These are phyloP conservation scores for Drosophila neonasuta DNA, from an alignment of 2,888 invertebrate genomes.

Conservation along the genomic window DNA sequence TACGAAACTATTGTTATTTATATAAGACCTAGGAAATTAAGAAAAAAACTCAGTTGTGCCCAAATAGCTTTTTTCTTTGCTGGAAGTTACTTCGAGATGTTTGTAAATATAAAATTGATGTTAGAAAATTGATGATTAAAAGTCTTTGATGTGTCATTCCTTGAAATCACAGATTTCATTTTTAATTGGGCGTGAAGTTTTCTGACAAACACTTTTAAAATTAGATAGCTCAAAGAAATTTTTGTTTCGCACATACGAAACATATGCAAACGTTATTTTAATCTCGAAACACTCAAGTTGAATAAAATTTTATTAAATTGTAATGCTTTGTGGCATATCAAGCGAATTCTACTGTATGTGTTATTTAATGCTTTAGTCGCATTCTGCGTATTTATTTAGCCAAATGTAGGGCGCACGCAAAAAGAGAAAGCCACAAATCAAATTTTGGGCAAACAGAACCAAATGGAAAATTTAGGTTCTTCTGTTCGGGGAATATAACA, in stretches of 20 bases:
- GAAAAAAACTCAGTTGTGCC: too few species aligned
- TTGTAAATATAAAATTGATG: background rate
- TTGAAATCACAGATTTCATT: too few species aligned
- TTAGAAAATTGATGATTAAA: slow-evolving; percentile 42
- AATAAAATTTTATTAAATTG: slow-evolving; percentile 52
- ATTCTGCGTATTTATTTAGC: slow-evolving; percentile 45
- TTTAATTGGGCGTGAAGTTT: slow-evolving; percentile 56
- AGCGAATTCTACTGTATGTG: slow-evolving; percentile 30
- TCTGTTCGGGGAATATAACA: slow-evolving; percentile 6
- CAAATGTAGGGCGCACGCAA: slow-evolving; percentile 37
- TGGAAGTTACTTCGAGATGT: background rate
- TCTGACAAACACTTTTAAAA: slow-evolving; percentile 15
- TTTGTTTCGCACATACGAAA: background rate
- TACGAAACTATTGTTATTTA: too few species aligned
- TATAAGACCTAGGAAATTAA: too few species aligned
- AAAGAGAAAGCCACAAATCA: slow-evolving; percentile 45
- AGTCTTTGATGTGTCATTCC: slow-evolving; percentile 43
- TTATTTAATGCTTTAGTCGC: slow-evolving; percentile 4
- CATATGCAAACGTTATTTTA: slow-evolving; percentile 15
- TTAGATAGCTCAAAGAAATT: slow-evolving; percentile 10
- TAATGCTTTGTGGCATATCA: slow-evolving; percentile 29
- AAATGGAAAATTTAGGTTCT: slow-evolving; percentile 6
- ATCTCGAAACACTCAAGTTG: slow-evolving; percentile 37
- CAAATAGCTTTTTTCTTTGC: too few species aligned
- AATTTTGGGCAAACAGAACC: slow-evolving; percentile 35